phyloP scores from a whole-genome alignment of 2,888 invertebrate genomes.

The Rhagonycha lutea region DNA sequence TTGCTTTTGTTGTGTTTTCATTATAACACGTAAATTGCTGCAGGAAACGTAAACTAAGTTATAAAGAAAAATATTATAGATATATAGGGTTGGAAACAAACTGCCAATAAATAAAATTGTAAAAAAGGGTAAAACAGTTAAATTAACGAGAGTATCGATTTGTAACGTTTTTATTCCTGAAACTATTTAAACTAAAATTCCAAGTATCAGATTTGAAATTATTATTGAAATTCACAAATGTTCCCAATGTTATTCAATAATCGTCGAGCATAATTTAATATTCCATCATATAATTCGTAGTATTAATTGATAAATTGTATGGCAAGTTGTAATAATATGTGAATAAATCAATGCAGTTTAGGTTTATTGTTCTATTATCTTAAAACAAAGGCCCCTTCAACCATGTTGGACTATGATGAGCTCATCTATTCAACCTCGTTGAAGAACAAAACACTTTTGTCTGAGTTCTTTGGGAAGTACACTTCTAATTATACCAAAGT shows the following conservation, averaged over 20 bases:
- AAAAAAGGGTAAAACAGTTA: neutral
- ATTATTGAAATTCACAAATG: neutral
- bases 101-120: neutral
- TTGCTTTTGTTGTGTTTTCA: neutral
- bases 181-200: neutral
- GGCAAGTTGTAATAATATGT: neutral
- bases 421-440: slow-evolving; percentile 13
- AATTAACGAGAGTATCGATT: neutral
- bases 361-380: slow-evolving; percentile 11
- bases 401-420: slow-evolving; percentile 5
- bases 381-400: slow-evolving; percentile 12
- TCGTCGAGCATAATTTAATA: neutral
- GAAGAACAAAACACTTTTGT: slow-evolving; percentile 19
- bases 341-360: slow-evolving; percentile 18
- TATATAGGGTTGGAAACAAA: neutral
- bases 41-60: neutral
- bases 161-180: neutral
- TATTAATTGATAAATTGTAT: neutral
- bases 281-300: neutral
- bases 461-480: slow-evolving; percentile 11
- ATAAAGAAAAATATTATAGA: neutral
- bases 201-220: neutral
- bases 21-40: neutral
- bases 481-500: no score
- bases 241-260: neutral